phyloP scores from a whole-genome alignment of 2,888 invertebrate genomes.

The Drosophila rubida region DNA sequence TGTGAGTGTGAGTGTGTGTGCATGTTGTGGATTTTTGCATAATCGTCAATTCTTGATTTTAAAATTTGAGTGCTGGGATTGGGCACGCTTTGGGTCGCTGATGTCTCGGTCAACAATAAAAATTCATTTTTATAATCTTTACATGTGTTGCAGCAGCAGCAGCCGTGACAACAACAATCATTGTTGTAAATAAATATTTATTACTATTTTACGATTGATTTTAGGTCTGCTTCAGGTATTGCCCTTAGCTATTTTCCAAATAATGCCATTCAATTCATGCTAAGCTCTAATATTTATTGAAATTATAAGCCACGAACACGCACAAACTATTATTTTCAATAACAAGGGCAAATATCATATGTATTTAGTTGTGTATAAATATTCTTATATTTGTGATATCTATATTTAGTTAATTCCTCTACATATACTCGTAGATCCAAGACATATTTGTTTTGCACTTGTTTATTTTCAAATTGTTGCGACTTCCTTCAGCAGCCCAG shows the following conservation, averaged over 20 bases:
- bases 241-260: conserved; percentile 49
- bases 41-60: conserved; percentile 79
- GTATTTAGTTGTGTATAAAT: no score
- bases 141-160: conserved; percentile 65
- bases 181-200: conserved; percentile 72
- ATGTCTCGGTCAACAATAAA: conserved; percentile 71
- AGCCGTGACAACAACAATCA: conserved; percentile 32
- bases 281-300: conserved; percentile 3
- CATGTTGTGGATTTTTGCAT: conserved; percentile 71
- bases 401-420: no score
- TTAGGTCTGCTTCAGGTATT: conserved; percentile 51
- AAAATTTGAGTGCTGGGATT: conserved; percentile 54
- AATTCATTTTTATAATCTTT: conserved; percentile 77
- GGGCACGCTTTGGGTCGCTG: conserved; percentile 4
- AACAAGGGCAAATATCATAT: no score
- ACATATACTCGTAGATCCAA: no score
- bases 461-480: not conserved
- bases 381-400: no score
- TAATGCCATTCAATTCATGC: conserved; percentile 54
- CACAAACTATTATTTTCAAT: no score
- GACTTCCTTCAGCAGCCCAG: not conserved
- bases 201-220: conserved; percentile 78
- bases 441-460: not conserved
- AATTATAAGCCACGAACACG: no score
- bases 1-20: conserved; percentile 23